Base-by-base conservation (phyloP, 2,113 vertebrate species). In the Ploceus nigricollis region DNA sequence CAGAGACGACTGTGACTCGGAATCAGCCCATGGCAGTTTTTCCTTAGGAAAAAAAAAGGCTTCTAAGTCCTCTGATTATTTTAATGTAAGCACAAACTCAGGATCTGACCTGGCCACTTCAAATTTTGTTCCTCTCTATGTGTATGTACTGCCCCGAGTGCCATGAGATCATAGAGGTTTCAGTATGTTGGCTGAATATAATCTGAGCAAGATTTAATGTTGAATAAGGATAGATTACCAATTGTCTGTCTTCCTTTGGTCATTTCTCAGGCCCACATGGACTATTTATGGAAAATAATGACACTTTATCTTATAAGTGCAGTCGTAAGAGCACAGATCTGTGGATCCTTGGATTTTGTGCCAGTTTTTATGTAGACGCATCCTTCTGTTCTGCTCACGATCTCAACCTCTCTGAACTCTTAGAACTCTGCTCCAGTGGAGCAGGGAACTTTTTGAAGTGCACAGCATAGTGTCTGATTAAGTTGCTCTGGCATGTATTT, bases 401-500 rank as follows among this genome's bases (percentile, higher is more conserved):
- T 79, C 64, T 92, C 61, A 64, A 17, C 30, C 28, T 60, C 80
- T 72, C 44, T 94, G 82, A 95, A 95, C 83, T 87, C 66, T 82
- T 57, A 37, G 71, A 92, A 89, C 83, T 91, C 75, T 84, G 83
- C 78, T 81, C 68, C 69, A 83, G 70, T 60, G 65, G 50, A 96
- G 70, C 8, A 19, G 48, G 35, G 64, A 90, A 65, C 45, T 93
- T 93, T 96, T 86, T 66, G 53, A 95, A 94, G 77, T 86, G 63
- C 73, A 72, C 31, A 81, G 30, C 3, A 0, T 13, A 85, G 65
- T 47, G 57, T 90, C 89, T 94, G 44, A 61, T 78, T 77, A 89
- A 95, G 68, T 94, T 80, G 76, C 82, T 86, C 51, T 91, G 94
- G 91, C 68, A 92, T 56, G 61, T 7, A 7, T 84, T 89, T 96